phyloP scores from a whole-genome alignment of 1,140 invertebrate species.

The Phocides pigmalion region DNA sequence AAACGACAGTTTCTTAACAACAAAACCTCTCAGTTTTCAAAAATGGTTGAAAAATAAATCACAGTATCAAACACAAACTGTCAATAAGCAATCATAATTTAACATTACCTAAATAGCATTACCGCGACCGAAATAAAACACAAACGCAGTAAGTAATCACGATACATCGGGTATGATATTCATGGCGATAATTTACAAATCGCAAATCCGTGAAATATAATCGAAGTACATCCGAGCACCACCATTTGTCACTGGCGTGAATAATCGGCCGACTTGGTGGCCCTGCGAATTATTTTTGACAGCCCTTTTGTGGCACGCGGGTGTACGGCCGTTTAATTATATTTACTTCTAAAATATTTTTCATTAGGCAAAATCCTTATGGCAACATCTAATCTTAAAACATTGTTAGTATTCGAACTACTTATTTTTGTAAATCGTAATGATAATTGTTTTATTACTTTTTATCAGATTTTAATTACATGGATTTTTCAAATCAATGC shows the following conservation, averaged over 20 bases:
- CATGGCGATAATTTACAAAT: slow-evolving; percentile 43
- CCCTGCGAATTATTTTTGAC: slow-evolving; percentile 61
- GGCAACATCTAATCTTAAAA: no score
- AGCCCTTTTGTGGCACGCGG: slow-evolving; percentile 34
- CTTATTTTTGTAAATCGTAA: no score
- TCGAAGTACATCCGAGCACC: slow-evolving; percentile 33
- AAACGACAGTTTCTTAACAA: no score
- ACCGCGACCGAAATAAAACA: slow-evolving; percentile 16
- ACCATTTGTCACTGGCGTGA: slow-evolving; percentile 63
- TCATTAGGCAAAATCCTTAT: no score
- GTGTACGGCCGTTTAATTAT: slow-evolving; percentile 30
- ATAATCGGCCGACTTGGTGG: slow-evolving; percentile 47
- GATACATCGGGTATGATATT: slow-evolving; percentile 36
- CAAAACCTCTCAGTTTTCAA: no score
- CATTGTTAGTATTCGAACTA: no score
- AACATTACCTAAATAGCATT: slow-evolving; percentile 24
- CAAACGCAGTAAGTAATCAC: slow-evolving; percentile 4
- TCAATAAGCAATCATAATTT: slow-evolving; percentile 25
- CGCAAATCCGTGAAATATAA: slow-evolving; percentile 59
- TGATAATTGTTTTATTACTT: neutral
- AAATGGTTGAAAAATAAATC: neutral
- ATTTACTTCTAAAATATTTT: slow-evolving; percentile 30
- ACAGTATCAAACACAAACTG: neutral
- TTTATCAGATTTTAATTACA: no score
- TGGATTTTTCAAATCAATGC: no score